Base-by-base conservation (phyloP, 2,797 vertebrate species). In the Hybognathus amarus region DNA sequence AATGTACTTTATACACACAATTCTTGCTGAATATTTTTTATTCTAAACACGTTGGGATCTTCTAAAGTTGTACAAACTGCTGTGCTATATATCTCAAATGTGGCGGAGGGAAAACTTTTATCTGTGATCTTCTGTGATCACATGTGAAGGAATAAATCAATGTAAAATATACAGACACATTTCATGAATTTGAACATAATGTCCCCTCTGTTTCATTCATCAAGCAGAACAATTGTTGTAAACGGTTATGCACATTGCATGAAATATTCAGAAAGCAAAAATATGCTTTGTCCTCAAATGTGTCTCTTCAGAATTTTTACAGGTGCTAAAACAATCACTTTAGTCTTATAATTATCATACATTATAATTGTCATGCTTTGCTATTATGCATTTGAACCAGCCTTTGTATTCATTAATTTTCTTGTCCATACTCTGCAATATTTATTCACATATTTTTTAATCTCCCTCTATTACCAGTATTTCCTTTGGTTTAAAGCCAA, bases 1-100 rank as follows among this genome's bases (percentile, higher is more conserved):
- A 78, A 78, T 78, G 82, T 83, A 71, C 75, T 83, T 83, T 70
- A 78, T 78, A 78, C 75, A 64, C 75, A 64, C 56, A 40, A 76
- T 40, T 75, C 33, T 36, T 47, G 18, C 3, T 1, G 45, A 75
- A 52, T 64, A 47, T 81, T 81, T 81, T n/a, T 70, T 80, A 45
- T 70, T 63, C 38, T 45, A 45, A 78, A 33, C 40, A 27, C 27
- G 42, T 50, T 78, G 76, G 42, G 76, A 78, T 64, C 24, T 42
- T 80, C 61, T 47, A 80, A 73, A 74, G 70, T 71, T 75, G 45
- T 66, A 68, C 17, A 36, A 82, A 63, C 54, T 68, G 61, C 70
- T 24, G 68, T 61, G 54, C 63, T 82, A 61, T 73, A 17, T 59
- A 47, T 81, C 54, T 81, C 69, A 76, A 52, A 67, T 75, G 69